These are phyloP conservation scores for Atta texana DNA, from an alignment of 1,140 invertebrate genomes.

Conservation along the genomic window DNA sequence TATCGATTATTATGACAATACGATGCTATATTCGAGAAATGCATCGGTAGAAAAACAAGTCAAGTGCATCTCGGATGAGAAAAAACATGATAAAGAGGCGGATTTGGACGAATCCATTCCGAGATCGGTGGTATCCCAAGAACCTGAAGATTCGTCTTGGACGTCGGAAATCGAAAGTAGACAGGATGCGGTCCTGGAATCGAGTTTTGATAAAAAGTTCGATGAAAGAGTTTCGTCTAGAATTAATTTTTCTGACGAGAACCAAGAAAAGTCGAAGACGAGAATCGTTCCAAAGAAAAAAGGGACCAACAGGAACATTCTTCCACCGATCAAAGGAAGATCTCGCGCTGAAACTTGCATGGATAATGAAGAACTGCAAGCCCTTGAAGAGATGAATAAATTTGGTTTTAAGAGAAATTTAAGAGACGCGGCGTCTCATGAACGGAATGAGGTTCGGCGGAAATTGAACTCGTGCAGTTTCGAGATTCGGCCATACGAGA, in stretches of 20 bases:
- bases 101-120: slow-evolving; percentile 14
- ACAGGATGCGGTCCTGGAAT: background rate
- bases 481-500: slow-evolving; percentile 35
- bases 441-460: slow-evolving; percentile 20
- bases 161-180: slow-evolving; percentile 6
- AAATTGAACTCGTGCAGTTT: slow-evolving; percentile 66
- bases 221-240: slow-evolving; percentile 46
- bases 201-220: background rate
- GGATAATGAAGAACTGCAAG: background rate
- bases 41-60: slow-evolving; percentile 26
- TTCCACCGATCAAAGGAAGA: slow-evolving; percentile 50
- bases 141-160: slow-evolving; percentile 17
- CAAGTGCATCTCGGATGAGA: slow-evolving; percentile 13
- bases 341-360: background rate
- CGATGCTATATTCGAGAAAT: background rate
- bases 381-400: background rate
- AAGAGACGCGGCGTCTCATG: background rate
- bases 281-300: background rate
- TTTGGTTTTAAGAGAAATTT: slow-evolving; percentile 18
- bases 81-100: background rate
- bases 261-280: background rate
- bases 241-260: slow-evolving; percentile 44
- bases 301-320: background rate
- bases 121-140: background rate
- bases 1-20: slow-evolving; percentile 26